Evolutionary conservation across 2,797 vertebrate species (phyloP), one percentile per base, ranked within the genome.

Genomic region (Trematomus bernacchii): DNA sequence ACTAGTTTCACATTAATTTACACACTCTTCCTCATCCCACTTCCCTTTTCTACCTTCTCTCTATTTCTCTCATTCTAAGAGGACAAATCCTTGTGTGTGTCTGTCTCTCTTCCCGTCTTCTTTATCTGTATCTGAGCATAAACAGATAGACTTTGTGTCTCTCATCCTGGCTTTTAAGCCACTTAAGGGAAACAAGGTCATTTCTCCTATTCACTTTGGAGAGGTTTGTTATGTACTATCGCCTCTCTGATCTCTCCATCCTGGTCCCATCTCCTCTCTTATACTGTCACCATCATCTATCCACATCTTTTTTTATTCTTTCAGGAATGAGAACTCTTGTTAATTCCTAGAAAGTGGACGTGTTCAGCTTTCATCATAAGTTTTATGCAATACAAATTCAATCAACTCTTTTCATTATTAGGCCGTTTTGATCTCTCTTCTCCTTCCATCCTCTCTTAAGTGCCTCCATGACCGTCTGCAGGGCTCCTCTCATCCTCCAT

Each of bases 401-500:
- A 37, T 64, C 15, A 55, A 51, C 13, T 19, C 15, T 43, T 48
- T 14, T 30, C 37, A 4, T 12, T 44, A 15, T 53, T 23, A 4
- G 13, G 6, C 21, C 14, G 40, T 64, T 37, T 2, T n/a, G 16
- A 4, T 62, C 33, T 65, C 14, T 53, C 42, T 62, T 69, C 61
- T 51, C 23, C 21, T 61, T 58, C 73, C 23, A 37, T 19, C 44
- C 21, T 78, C 60, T 72, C 19, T 63, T 4, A 50, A 63, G 48
- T 76, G 46, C 27, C 58, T 65, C 50, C 10, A 8, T 70, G 61
- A 3, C 66, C 30, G 47, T 76, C 64, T 63, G 73, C 54, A 65
- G 66, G 57, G 43, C 46, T 77, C 74, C 30, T 82, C 73, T 72
- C 75, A 70, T 82, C 65, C 62, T 73, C 53, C 64, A 37, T 66